These are phyloP conservation scores for Parthenolecanium corni DNA, from an alignment of 2,888 invertebrate species.

Conservation along the genomic window DNA sequence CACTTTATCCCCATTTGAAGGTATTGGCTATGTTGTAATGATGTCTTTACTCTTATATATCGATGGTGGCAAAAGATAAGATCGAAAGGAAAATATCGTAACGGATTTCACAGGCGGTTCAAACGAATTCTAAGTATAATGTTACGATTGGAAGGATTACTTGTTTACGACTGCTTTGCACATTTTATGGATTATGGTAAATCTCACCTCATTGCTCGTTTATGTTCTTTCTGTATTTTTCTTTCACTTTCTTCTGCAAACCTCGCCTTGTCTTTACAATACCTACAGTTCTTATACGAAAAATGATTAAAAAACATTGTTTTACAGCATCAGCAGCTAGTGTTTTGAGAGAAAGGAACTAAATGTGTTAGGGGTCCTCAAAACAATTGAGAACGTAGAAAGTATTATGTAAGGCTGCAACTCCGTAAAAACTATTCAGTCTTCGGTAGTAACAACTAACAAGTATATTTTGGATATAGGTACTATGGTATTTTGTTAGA, in stretches of 20 bases:
- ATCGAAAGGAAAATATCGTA: slow-evolving; percentile 8
- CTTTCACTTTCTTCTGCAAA: slow-evolving; percentile 2
- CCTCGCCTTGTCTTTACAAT: too few relatives aligned
- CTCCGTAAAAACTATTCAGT: too few relatives aligned
- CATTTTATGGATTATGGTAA: slow-evolving; percentile 16
- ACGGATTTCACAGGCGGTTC: slow-evolving; percentile 7
- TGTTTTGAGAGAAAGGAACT: too few relatives aligned
- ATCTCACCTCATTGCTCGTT: not conserved
- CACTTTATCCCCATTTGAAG: slow-evolving; percentile 17
- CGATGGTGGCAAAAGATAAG: slow-evolving; percentile 15
- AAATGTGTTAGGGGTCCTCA: too few relatives aligned
- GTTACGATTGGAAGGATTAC: slow-evolving; percentile 24
- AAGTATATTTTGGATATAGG: too few relatives aligned
- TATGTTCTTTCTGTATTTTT: not conserved
- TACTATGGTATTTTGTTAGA: too few relatives aligned
- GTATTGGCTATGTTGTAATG: slow-evolving; percentile 24
- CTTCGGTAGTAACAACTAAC: too few relatives aligned
- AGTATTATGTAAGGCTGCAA: too few relatives aligned
- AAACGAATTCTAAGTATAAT: slow-evolving; percentile 26
- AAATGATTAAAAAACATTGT: too few relatives aligned
- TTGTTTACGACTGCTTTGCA: slow-evolving; percentile 21
- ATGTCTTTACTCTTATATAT: slow-evolving; percentile 20
- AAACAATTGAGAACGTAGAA: too few relatives aligned
- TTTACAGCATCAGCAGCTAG: too few relatives aligned
- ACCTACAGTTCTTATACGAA: not conserved